Evolutionary conservation across 2,888 invertebrate species (phyloP).

Genomic region (Metallyticus violacea): DNA sequence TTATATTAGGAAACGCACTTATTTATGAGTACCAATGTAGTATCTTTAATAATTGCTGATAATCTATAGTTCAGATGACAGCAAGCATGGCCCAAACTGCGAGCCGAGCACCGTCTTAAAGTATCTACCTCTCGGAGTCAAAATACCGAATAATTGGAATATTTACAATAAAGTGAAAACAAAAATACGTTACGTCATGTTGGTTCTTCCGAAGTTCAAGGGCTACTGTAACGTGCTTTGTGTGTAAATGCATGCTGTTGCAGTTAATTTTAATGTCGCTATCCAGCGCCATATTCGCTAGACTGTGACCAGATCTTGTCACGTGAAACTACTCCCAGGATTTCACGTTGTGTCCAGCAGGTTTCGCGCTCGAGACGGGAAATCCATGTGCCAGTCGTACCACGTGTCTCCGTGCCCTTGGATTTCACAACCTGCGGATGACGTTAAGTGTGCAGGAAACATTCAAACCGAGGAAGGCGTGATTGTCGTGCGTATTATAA

Average conservation of each 20-base stretch:
- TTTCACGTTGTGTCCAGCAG: background rate
- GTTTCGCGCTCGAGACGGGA: background rate
- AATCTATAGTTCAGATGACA: too few species aligned
- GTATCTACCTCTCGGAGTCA: too few species aligned
- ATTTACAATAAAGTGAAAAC: too few species aligned
- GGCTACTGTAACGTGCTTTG: background rate
- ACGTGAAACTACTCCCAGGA: background rate
- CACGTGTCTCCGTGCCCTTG: background rate
- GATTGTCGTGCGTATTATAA: background rate
- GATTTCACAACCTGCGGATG: background rate
- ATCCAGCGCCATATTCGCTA: background rate
- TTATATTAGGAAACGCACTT: too few species aligned
- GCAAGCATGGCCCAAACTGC: too few species aligned
- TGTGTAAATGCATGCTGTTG: background rate
- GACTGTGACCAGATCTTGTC: background rate
- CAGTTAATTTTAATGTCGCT: background rate
- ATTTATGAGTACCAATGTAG: too few species aligned
- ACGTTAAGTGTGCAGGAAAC: background rate
- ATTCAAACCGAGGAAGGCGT: background rate
- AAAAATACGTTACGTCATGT: too few species aligned
- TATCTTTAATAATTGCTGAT: too few species aligned
- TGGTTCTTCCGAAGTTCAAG: background rate
- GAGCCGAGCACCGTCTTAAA: too few species aligned
- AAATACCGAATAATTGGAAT: too few species aligned
- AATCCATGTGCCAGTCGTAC: too few species aligned